These are phyloP conservation scores for Mellilla xanthometata DNA, from an alignment of 2,888 invertebrate species.

Conservation along the genomic window DNA sequence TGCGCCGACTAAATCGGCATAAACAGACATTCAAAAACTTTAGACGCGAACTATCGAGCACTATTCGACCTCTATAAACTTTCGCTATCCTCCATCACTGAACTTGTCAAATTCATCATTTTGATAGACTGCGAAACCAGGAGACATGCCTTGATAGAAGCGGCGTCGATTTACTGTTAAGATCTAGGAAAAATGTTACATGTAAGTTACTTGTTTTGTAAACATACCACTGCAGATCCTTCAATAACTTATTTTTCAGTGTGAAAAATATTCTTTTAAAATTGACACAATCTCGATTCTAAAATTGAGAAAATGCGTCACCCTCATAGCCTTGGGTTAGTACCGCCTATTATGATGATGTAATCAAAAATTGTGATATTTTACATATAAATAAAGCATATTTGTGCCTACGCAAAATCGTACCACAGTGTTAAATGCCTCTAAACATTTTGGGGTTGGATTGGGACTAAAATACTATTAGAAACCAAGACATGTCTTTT, in stretches of 20 bases:
- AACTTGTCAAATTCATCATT: constrained; percentile 28
- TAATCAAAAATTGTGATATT: constrained; percentile 21
- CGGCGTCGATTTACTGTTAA: constrained; percentile 5
- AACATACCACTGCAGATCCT: no score
- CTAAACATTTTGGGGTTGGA: no score
- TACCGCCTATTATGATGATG: constrained; percentile 24
- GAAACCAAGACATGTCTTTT: constrained; percentile 38
- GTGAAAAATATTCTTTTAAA: not conserved
- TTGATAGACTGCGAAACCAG: constrained; percentile 36
- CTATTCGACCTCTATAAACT: constrained; percentile 20
- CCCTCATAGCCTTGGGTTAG: no score
- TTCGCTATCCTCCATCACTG: constrained; percentile 14
- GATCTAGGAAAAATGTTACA: not conserved
- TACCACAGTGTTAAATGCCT: no score
- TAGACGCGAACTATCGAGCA: not conserved
- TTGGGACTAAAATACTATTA: no score
- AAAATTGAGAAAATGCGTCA: not conserved
- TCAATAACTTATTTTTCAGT: no score
- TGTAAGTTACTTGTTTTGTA: no score
- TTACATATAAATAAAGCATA: not conserved
- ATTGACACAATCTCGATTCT: not conserved
- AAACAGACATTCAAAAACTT: no score
- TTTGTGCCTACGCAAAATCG: no score
- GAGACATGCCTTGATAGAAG: constrained; percentile 26
- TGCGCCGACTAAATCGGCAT: not conserved